A percentile compares a stretch with the other conserved stretches of the same genome.
These are phyloP conservation scores for Chionoecetes opilio DNA, from an alignment of 1,140 invertebrate genomes.

Conservation along the genomic window DNA sequence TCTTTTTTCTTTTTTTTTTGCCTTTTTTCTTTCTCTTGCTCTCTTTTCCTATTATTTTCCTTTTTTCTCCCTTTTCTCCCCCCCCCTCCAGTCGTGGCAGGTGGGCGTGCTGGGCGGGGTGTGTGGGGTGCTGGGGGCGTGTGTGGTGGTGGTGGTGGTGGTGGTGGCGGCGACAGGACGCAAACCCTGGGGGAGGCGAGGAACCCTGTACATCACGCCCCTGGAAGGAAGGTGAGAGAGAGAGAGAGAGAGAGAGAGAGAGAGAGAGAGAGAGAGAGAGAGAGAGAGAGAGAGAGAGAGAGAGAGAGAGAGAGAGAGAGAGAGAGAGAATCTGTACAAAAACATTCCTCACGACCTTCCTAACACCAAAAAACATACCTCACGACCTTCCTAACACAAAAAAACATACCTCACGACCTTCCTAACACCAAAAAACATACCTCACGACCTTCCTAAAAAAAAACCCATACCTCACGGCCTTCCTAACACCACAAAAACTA, in stretches of 20 bases:
- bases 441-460: too few species aligned
- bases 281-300: too few species aligned
- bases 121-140: neutral
- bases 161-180: neutral
- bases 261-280: neutral
- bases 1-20: neutral
- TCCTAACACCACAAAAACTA: too few species aligned
- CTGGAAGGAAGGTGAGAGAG: neutral
- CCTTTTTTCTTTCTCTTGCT: neutral
- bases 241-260: conserved; percentile 24
- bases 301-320: too few species aligned
- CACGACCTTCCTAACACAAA: too few species aligned
- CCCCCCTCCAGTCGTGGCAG: neutral
- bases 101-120: neutral
- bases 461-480: too few species aligned
- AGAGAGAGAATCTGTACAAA: too few species aligned
- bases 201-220: neutral
- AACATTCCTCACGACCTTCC: too few species aligned
- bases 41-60: neutral
- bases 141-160: conserved; percentile 13
- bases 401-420: too few species aligned
- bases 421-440: too few species aligned
- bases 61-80: neutral
- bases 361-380: too few species aligned
- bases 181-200: neutral